Conservation (phyloP, 1,140 invertebrate species). For the Chrysopa pallens region DNA sequence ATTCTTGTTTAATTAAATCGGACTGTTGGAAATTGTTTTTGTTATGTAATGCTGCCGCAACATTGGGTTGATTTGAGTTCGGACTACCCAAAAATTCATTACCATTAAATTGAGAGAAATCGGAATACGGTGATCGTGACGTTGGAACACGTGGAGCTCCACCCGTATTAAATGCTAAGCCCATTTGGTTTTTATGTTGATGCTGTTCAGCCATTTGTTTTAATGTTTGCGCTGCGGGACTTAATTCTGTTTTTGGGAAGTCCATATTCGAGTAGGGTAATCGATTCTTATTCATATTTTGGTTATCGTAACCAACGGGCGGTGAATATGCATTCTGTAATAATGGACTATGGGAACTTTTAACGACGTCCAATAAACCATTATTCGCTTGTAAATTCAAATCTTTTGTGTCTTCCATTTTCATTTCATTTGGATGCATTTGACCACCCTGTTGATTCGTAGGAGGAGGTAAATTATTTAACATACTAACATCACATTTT, state of each 20-base stretch:
- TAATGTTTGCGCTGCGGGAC: constrained; percentile 78
- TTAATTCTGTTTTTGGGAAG: constrained; percentile 46
- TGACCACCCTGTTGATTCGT: constrained; percentile 1
- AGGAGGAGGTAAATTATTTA: constrained; percentile 6
- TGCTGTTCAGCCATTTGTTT: constrained; percentile 95
- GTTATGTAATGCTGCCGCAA: constrained; percentile 23
- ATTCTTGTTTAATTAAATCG: constrained; percentile 24
- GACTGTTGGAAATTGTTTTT: constrained; percentile 24
- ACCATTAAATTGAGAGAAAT: constrained; percentile 24
- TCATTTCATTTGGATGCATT: constrained; percentile 26
- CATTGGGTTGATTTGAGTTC: constrained; percentile 18
- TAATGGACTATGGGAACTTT: constrained; percentile 12
- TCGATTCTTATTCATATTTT: constrained; percentile 17
- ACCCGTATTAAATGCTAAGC: constrained; percentile 22
- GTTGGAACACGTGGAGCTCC: constrained; percentile 18
- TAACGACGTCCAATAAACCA: constrained; percentile 5
- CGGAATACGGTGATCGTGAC: constrained; percentile 28
- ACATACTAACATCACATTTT: constrained; percentile 18
- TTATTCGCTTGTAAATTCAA: constrained; percentile 8
- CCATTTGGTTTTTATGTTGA: constrained; percentile 62
- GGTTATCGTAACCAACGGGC: constrained; percentile 20
- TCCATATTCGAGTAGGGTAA: constrained; percentile 27
- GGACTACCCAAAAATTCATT: constrained; percentile 30
- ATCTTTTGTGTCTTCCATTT: constrained; percentile 27
- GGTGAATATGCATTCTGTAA: constrained; percentile 22